These are phyloP conservation scores for Chesias legatella DNA, from an alignment of 2,888 invertebrate species.

Conservation along the genomic window DNA sequence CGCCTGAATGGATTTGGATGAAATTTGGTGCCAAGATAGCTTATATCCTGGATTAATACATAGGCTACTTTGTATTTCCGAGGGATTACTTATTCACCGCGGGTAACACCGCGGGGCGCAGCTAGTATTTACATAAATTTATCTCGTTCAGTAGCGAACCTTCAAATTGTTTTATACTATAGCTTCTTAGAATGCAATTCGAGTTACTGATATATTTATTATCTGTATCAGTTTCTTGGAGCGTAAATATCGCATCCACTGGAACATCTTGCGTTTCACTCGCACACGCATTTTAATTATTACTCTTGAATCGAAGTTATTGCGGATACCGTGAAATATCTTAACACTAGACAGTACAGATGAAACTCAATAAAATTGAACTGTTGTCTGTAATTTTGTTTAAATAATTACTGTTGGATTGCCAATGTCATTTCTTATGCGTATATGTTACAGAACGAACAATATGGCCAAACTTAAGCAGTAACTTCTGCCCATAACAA, in stretches of 20 bases:
- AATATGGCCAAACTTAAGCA: no score
- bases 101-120: no score
- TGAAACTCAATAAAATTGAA: constrained; percentile 25
- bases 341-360: constrained; percentile 30
- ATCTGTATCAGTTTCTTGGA: constrained; percentile 65
- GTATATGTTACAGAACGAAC: no score
- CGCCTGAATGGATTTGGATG: no score
- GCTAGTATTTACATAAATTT: background rate
- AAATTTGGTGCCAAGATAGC: no score
- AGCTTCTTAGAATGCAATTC: constrained; percentile 69
- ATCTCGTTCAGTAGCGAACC: background rate
- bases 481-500: no score
- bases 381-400: constrained; percentile 14
- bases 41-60: no score
- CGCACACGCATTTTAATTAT: constrained; percentile 49
- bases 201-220: constrained; percentile 70
- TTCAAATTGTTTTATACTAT: constrained; percentile 18
- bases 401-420: no score
- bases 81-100: no score
- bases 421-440: no score
- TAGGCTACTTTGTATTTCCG: no score
- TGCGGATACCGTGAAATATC: constrained; percentile 16
- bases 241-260: constrained; percentile 48
- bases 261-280: constrained; percentile 49
- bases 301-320: constrained; percentile 37